Conservation (phyloP, 1,140 invertebrate genomes). For the Carposina sasakii region DNA sequence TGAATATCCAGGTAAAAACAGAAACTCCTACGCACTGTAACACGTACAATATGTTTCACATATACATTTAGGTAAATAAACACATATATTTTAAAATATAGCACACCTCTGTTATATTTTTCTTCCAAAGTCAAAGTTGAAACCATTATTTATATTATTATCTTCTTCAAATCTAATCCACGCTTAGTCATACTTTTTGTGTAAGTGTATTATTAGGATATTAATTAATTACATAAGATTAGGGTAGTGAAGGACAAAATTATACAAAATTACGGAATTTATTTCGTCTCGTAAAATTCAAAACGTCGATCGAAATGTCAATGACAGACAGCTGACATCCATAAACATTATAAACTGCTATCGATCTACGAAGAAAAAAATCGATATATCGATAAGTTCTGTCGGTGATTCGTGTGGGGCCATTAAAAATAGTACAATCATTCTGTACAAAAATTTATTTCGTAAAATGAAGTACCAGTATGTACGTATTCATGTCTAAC, state of each 20-base stretch:
- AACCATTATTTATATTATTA: constrained; percentile 43
- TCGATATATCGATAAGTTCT: too few species aligned
- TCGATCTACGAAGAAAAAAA: constrained; percentile 55
- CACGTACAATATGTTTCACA: constrained; percentile 4
- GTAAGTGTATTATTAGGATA: too few species aligned
- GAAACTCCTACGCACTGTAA: constrained; percentile 71
- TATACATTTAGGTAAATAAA: constrained; percentile 7
- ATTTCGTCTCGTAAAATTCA: constrained; percentile 46
- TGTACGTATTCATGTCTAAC: too few species aligned
- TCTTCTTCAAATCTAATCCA: neutral
- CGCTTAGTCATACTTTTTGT: neutral
- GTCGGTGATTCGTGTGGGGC: too few species aligned
- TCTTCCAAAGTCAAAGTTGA: constrained; percentile 57
- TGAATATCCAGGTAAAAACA: constrained; percentile 82
- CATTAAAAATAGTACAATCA: too few species aligned
- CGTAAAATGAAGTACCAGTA: too few species aligned
- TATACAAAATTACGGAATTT: constrained; percentile 31
- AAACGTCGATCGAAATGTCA: constrained; percentile 63
- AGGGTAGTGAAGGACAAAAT: constrained; percentile 24
- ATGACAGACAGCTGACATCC: constrained; percentile 63
- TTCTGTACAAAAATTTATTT: too few species aligned
- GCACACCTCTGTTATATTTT: constrained; percentile 58
- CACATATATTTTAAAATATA: constrained; percentile 26
- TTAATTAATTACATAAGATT: constrained; percentile 37
- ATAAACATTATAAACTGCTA: constrained; percentile 47